Evolutionary conservation across 2,797 vertebrate species (phyloP).

Genomic region (Xyrichtys novacula): DNA sequence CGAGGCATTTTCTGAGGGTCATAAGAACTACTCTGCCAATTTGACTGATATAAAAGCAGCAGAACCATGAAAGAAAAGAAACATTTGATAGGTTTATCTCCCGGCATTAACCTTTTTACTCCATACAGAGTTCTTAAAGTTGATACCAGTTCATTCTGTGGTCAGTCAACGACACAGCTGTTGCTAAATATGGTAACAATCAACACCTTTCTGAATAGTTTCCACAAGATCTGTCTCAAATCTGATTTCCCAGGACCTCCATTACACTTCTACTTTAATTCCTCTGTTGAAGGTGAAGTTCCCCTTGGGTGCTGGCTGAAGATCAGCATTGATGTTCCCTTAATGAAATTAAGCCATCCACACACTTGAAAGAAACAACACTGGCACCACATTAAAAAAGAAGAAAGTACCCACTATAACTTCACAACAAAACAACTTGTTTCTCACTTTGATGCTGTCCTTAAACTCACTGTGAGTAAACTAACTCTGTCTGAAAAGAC

Average conservation of each 20-base stretch:
- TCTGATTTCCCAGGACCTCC: slow-evolving; percentile 32
- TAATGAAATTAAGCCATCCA: slow-evolving; percentile 51
- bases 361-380: slow-evolving; percentile 47
- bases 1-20: background rate
- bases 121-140: slow-evolving; percentile 17
- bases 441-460: slow-evolving; percentile 31
- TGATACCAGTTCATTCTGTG: background rate
- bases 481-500: background rate
- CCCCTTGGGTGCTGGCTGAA: slow-evolving; percentile 47
- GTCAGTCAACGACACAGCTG: background rate
- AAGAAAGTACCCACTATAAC: slow-evolving; percentile 11
- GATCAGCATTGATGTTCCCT: slow-evolving; percentile 51
- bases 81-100: slow-evolving; percentile 31
- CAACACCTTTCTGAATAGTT: slow-evolving; percentile 12
- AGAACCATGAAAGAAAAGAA: slow-evolving; percentile 38
- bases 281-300: slow-evolving; percentile 49
- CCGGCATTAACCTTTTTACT: slow-evolving; percentile 40
- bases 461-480: slow-evolving; percentile 13
- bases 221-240: slow-evolving; percentile 2
- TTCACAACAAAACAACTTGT: slow-evolving; percentile 15
- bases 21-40: background rate
- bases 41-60: slow-evolving; percentile 47
- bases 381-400: slow-evolving; percentile 19
- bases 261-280: slow-evolving; percentile 48
- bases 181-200: background rate